Percentiles rank a stretch among this genome's conserved stretches.
Conservation (phyloP, 2,113 vertebrate species). For the Ptilorrhoa leucosticta region DNA sequence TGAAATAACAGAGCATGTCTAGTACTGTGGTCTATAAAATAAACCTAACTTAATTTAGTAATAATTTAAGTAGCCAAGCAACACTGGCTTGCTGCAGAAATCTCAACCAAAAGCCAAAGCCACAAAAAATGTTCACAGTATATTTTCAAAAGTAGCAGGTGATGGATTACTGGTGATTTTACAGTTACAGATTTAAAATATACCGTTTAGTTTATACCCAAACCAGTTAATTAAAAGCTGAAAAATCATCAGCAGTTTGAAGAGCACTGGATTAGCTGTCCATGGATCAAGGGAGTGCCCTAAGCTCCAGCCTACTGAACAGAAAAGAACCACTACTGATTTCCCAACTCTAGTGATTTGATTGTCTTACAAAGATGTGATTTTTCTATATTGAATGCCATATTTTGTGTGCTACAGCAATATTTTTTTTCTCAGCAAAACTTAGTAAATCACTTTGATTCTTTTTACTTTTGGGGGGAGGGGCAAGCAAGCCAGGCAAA, state of each 20-base stretch:
- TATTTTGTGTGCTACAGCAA: not conserved
- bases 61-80: constrained; percentile 1
- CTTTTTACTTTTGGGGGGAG: not conserved
- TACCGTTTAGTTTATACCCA: not conserved
- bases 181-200: not conserved
- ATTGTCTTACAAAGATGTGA: not conserved
- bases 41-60: not conserved
- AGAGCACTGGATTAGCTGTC: not conserved
- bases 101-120: not conserved
- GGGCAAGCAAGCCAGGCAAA: not conserved
- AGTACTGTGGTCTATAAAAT: not conserved
- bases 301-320: not conserved
- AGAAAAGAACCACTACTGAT: not conserved
- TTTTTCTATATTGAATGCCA: not conserved
- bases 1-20: constrained; percentile 31
- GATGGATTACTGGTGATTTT: not conserved
- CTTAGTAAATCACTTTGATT: not conserved
- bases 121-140: not conserved
- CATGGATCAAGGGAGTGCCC: not conserved
- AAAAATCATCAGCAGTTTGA: not conserved
- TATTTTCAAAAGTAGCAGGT: not conserved
- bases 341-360: not conserved
- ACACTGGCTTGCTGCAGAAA: not conserved
- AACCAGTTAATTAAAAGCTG: not conserved
- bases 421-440: not conserved